These are phyloP conservation scores for Taurulus bubalis DNA, from an alignment of 2,113 vertebrate genomes.

Conservation along the genomic window DNA sequence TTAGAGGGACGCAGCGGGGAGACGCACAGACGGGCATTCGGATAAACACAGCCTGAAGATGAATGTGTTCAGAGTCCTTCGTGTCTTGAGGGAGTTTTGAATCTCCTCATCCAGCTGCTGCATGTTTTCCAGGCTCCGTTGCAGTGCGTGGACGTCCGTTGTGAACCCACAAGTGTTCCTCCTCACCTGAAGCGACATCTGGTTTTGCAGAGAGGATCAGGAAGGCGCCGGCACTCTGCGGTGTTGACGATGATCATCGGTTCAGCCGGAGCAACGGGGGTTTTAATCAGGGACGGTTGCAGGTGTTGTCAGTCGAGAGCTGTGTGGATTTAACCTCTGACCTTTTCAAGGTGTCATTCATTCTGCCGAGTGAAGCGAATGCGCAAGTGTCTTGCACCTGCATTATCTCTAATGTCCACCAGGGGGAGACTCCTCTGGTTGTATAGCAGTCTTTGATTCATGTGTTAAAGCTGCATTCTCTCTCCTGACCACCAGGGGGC, in stretches of 20 bases:
- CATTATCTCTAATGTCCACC: too few relatives aligned
- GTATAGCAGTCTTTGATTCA: too few relatives aligned
- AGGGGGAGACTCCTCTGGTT: too few relatives aligned
- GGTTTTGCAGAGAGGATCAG: conserved; percentile 33
- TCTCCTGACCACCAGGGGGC: too few relatives aligned
- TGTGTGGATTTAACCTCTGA: conserved; percentile 1
- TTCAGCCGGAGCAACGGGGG: not conserved
- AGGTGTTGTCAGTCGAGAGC: not conserved
- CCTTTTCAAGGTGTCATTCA: not conserved
- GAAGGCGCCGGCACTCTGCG: conserved; percentile 22
- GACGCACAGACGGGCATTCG: conserved; percentile 13
- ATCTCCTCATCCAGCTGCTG: conserved; percentile 60
- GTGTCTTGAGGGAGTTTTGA: conserved; percentile 44
- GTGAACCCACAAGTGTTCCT: conserved; percentile 23
- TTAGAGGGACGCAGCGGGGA: conserved; percentile 15
- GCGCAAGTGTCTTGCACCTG: too few relatives aligned
- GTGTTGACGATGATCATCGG: not conserved
- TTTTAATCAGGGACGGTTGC: not conserved
- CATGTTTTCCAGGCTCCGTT: conserved; percentile 31
- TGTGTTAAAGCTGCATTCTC: too few relatives aligned
- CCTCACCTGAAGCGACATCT: conserved; percentile 38
- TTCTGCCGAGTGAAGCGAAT: too few relatives aligned
- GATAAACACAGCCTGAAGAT: conserved; percentile 38
- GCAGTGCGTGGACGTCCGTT: conserved; percentile 33
- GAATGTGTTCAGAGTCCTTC: conserved; percentile 7